Evolutionary conservation across 2,888 invertebrate genomes (phyloP), one percentile per base, ranked within the genome.

Genomic region (Steinernema carpocapsae): DNA sequence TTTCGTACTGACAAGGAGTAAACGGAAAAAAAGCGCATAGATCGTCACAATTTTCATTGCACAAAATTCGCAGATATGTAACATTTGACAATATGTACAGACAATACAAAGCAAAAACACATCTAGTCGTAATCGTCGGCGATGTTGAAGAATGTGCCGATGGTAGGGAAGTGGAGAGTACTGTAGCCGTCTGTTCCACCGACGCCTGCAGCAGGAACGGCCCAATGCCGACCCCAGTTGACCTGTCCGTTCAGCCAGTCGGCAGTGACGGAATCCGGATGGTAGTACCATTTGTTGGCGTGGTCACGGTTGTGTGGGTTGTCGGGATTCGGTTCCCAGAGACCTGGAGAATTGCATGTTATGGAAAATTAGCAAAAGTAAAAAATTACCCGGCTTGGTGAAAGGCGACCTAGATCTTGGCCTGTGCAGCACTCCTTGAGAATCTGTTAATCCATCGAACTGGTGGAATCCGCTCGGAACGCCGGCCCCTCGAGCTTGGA

Each of bases 231-330:
- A 43, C 84, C 84, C 79, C 74, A 76, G 29, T 59, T 78, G 12
- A 80, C 80, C 74, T 84, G 84, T 72, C 84, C 84, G 76, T 82
- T 83, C 14, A 84, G 76, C 84, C 84, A 84, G 76, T 84, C 84
- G 3, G 78, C 84, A 0, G 72, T 75, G 2, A 84, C 83, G 0
- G 84, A 84, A 1, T 76, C 70, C 7, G 84, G 84, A 19, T 72
- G 76, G 72, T 84, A 84, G 64, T 77, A 84, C 72, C 77, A 84
- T 72, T 84, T 84, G 76, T 84, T 84, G 14, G 84, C 83, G 71
- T 80, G 84, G 72, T 84, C 84, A 64, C 84, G 56, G 64, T 81
- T 84, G 78, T 84, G 84, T 17, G 84, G 84, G 71, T 84, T 80
- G 71, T 82, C 84, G 1, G 84, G 84, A 70, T 84, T 84, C 14